Conservation (phyloP, 2,888 invertebrate genomes). For the Mythimna ferrago region DNA sequence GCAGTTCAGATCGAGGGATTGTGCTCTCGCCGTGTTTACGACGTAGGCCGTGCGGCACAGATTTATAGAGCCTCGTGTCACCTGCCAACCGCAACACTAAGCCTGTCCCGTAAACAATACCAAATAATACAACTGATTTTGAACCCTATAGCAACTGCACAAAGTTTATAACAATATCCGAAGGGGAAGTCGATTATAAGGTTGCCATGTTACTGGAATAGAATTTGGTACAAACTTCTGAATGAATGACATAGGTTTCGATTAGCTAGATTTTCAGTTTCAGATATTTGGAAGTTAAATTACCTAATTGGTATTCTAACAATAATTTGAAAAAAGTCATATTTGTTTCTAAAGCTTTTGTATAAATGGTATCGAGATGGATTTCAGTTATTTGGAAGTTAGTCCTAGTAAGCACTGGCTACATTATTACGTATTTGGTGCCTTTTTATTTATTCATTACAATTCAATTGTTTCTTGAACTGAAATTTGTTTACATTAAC, state of each 20-base stretch:
- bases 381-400: not conserved
- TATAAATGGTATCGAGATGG: not conserved
- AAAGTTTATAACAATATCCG: conserved; percentile 65
- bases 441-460: not conserved
- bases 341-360: not conserved
- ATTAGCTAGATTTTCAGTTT: conserved; percentile 6
- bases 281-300: not conserved
- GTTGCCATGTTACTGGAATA: conserved; percentile 47
- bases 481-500: not conserved
- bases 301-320: not conserved
- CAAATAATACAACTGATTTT: conserved; percentile 63
- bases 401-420: too few relatives aligned
- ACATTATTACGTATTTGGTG: not conserved
- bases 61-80: conserved; percentile 86
- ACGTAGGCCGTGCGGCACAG: conserved; percentile 75
- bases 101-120: conserved; percentile 75
- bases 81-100: conserved; percentile 85
- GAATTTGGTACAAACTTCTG: conserved; percentile 26
- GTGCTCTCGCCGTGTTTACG: conserved; percentile 79
- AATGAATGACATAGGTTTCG: conserved; percentile 13
- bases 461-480: not conserved
- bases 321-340: not conserved
- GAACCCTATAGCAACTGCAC: conserved; percentile 60
- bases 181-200: conserved; percentile 37
- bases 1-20: conserved; percentile 79